A percentile compares a stretch with the other conserved stretches of the same genome.
These are phyloP conservation scores for Bimastos eiseni DNA, from an alignment of 2,888 invertebrate genomes.

Conservation along the genomic window DNA sequence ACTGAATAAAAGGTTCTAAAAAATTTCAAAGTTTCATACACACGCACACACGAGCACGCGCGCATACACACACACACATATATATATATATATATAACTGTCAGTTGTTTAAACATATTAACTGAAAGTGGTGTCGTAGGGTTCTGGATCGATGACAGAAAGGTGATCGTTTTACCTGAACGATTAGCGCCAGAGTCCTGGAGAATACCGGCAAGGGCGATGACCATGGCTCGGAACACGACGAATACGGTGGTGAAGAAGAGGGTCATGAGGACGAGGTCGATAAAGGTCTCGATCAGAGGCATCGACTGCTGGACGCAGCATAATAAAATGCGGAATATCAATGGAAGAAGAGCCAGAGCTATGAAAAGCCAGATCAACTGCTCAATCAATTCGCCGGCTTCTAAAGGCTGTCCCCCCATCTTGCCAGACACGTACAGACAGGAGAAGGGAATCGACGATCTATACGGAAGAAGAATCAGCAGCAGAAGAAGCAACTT, in stretches of 20 bases:
- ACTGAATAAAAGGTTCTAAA: neutral
- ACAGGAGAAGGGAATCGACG: no score
- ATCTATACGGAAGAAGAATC: neutral
- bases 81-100: neutral
- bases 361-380: neutral
- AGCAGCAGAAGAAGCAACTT: neutral
- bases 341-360: neutral
- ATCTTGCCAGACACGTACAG: neutral
- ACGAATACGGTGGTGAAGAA: neutral
- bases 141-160: neutral
- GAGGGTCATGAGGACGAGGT: neutral
- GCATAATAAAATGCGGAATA: neutral
- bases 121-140: neutral
- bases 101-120: neutral
- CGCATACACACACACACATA: no score
- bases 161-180: neutral
- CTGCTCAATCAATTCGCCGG: neutral
- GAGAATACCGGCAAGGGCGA: neutral
- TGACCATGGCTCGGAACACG: neutral
- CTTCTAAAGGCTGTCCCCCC: neutral
- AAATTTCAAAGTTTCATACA: neutral
- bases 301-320: neutral
- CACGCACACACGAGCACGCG: no score
- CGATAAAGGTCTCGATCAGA: neutral
- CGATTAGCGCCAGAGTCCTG: neutral